Evolutionary conservation across 2,888 invertebrate genomes (phyloP), one percentile per base, ranked within the genome.

Genomic region (Chesias legatella): DNA sequence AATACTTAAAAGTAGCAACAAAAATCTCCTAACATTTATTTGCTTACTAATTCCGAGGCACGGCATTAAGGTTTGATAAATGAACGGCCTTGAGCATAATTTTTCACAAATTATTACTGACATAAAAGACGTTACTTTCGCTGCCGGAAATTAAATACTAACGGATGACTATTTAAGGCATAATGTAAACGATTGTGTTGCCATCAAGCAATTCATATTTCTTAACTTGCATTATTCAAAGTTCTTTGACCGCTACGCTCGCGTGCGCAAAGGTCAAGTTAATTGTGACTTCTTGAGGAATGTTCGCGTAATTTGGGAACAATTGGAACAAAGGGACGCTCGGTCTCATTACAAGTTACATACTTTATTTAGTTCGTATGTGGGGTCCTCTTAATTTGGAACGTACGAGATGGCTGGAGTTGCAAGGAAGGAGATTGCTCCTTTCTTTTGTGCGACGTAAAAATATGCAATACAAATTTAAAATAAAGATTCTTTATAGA

Each of bases 181-280:
- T 32, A 37, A 37, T 45, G 29, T 33, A 40, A 40, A 40, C 25
- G 29, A 13, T 44, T 43, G 32, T 33, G 41, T 38, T 43, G 43
- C 39, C 43, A 53, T 45, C 39, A 44, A 44, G 38, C 38, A 40
- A 55, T 49, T 48, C 45, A 45, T n/a, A n/a, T 48, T 56, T 53
- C 44, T 48, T 46, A 60, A 56, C 56, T 43, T 50, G 48, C 46
- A 60, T 64, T 58, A 60, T 56, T 63, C 47, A 57, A 54, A 58
- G 74, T 59, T 73, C 71, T 42, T 36, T 45, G 70, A 61, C 71
- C 70, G 56, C 70, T 48, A 37, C 49, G 41, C 37, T 49, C 58
- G 56, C 53, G 52, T 50, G 53, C 53, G 56, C 48, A 61, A 70
- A 73, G 73, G 74, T 73, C 74, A 72, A 62, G 63, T 59, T 63